Evolutionary conservation across 2,113 vertebrate species (phyloP).

Genomic region (Sorex araneus): DNA sequence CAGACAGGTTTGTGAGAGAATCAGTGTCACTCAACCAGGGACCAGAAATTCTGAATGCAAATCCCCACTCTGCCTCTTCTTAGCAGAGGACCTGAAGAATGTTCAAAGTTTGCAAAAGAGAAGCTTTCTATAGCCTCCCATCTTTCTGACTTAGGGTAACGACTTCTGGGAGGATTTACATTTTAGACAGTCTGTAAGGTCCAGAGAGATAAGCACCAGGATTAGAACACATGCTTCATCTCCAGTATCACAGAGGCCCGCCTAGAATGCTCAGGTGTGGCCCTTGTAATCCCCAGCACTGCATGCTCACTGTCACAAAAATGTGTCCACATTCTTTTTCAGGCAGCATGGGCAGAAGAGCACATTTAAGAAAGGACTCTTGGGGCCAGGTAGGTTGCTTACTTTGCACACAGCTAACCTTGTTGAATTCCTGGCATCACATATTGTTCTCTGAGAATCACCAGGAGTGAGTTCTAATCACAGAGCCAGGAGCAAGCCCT

Average conservation of each 20-base stretch:
- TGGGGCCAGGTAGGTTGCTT: no score
- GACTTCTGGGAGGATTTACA: slow-evolving; percentile 1
- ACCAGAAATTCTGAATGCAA: neutral
- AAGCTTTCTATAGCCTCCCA: neutral
- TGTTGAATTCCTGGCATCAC: no score
- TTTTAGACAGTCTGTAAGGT: neutral
- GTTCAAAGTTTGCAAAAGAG: neutral
- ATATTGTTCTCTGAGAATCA: no score
- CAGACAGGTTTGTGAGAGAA: no score
- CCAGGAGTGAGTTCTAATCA: no score
- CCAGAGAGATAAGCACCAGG: neutral
- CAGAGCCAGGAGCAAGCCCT: no score
- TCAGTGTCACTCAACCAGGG: neutral
- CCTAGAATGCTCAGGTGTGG: no score
- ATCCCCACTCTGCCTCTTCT: neutral
- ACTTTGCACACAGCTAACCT: no score
- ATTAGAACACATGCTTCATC: neutral
- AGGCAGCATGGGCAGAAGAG: neutral
- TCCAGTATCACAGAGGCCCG: neutral
- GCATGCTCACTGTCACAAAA: neutral
- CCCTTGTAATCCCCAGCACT: neutral
- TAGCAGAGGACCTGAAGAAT: neutral
- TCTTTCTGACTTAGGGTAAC: neutral
- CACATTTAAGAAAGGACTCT: neutral
- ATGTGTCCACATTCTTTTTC: neutral